Percentiles rank a stretch among this genome's conserved stretches.
Evolutionary conservation across 1,140 invertebrate species (phyloP).

Genomic region (Teleogryllus occipitalis): DNA sequence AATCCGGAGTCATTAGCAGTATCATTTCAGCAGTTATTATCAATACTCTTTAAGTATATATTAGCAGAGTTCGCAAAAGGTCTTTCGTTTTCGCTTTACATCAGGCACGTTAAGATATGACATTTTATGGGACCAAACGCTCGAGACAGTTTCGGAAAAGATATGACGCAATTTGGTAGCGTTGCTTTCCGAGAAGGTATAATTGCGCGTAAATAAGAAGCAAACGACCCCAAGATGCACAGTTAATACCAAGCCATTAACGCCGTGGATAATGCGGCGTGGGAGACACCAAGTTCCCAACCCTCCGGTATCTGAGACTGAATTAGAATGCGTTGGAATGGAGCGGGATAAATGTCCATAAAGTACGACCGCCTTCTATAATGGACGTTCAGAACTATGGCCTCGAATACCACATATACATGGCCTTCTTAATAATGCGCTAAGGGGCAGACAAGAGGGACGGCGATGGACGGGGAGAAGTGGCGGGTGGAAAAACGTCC

Average conservation of each 20-base stretch:
- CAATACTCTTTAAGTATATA: neutral
- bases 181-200: neutral
- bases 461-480: neutral
- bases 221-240: neutral
- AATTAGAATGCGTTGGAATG: neutral
- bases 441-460: neutral
- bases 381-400: neutral
- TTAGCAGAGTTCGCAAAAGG: neutral
- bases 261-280: neutral
- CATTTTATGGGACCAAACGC: neutral
- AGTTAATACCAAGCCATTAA: neutral
- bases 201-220: slow-evolving; percentile 1
- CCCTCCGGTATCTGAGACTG: neutral
- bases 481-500: neutral
- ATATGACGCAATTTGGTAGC: neutral
- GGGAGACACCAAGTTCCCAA: neutral
- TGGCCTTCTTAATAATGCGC: neutral
- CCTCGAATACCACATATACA: neutral
- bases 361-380: neutral
- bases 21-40: neutral
- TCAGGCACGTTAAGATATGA: neutral
- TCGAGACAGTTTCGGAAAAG: neutral
- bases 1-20: too few relatives aligned
- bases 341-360: neutral
- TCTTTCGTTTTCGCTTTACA: neutral